Percentiles rank a stretch among this genome's conserved stretches.
Evolutionary conservation across 2,797 vertebrate genomes (phyloP).

Genomic region (Rallus crepitans): DNA sequence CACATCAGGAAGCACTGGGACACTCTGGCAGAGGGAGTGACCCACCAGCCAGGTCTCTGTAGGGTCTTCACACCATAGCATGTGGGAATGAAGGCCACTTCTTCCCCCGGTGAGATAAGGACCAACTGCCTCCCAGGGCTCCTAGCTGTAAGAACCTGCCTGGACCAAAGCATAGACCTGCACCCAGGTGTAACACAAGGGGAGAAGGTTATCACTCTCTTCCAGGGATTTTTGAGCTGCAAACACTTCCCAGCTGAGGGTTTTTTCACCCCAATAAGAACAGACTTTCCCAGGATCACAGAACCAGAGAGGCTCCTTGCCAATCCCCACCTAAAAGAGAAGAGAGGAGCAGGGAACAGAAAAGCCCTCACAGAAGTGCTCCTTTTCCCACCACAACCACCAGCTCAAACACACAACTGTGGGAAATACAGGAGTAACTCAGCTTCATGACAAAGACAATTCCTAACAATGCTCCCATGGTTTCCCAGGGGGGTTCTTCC

Average conservation of each 20-base stretch:
- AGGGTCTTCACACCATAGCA: neutral
- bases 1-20: neutral
- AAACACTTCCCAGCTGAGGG: neutral
- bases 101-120: neutral
- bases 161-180: neutral
- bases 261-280: neutral
- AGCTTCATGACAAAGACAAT: neutral
- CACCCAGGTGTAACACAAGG: rapidly evolving
- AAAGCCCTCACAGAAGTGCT: neutral
- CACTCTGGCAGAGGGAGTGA: neutral
- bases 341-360: neutral
- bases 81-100: neutral
- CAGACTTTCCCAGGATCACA: neutral
- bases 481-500: neutral
- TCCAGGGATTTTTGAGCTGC: neutral
- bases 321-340: neutral
- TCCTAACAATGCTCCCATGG: neutral
- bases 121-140: neutral
- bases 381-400: neutral
- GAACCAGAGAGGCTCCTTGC: neutral
- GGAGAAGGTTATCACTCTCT: neutral
- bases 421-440: neutral
- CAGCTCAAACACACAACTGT: neutral
- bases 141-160: neutral
- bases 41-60: neutral